Evolutionary conservation across 1,140 invertebrate species (phyloP), one percentile per base, ranked within the genome.

Genomic region (Octopus bimaculoides): DNA sequence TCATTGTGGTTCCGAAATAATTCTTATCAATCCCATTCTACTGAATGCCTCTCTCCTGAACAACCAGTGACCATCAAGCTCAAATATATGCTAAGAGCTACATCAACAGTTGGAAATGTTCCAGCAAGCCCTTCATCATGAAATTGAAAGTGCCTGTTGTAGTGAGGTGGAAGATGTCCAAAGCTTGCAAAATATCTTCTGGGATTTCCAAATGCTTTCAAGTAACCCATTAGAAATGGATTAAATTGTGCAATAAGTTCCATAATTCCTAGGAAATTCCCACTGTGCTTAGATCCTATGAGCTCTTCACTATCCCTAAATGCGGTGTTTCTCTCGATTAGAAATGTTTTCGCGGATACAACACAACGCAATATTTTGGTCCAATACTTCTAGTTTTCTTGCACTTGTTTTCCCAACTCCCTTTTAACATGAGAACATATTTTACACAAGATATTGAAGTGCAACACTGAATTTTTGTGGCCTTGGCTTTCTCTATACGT

Each of bases 131-230:
- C 61, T 66, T 66, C n/a, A 66, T 66, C 3, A 66, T 66, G 61
- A 2, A 77, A 14, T 54, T 20, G 54, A 26, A 66, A 66, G 61
- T 66, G n/a, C 61, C n/a, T 66, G 61, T 52, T n/a, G n/a, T 12
- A 14, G 12, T 66, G 12, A 55, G 54, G 41, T 4, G 41, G 3
- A 12, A 14, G 2, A 14, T 52, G 12, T 10, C 41, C 54, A 55
- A 9, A 77, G 12, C 4, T 55, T 3, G 12, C n/a, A 66, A 77
- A 12, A 54, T 77, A 54, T 77, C 77, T 52, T 77, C 77, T 53
- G 17, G 41, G 41, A 77, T 77, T 77, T 1, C 52, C 77, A 77
- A 53, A 55, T 77, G 9, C 54, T 77, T 55, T 77, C 9, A 77
- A 26, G 77, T 77, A 14, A 52, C 54, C 77, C 54, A 26, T 55